Evolutionary conservation across 64 coral and sea anemone genomes (phyloP).

Genomic region (Platygyra sinensis): DNA sequence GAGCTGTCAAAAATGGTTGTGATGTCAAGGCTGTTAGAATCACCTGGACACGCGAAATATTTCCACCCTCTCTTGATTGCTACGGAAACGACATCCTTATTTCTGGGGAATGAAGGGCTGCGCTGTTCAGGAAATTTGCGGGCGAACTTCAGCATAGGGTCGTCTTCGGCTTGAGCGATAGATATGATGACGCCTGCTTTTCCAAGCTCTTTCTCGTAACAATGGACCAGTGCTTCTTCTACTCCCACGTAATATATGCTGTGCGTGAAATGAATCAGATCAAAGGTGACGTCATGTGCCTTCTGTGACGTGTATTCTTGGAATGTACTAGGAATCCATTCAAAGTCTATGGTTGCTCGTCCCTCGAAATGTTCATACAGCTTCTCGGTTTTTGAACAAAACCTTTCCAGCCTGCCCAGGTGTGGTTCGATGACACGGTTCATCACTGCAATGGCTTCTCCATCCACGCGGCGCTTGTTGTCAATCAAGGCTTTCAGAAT

Average conservation of each 20-base stretch:
- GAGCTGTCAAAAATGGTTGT: slow-evolving; percentile 36
- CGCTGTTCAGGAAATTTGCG: neutral
- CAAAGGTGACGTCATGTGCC: neutral
- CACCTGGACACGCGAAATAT: slow-evolving; percentile 2
- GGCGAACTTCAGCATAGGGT: neutral
- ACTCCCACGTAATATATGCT: slow-evolving; percentile 45
- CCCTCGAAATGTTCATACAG: neutral
- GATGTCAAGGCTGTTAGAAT: slow-evolving; percentile 20
- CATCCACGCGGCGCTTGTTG: neutral
- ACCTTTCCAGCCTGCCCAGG: neutral
- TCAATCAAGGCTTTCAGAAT: neutral
- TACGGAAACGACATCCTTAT: neutral
- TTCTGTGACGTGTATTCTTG: slow-evolving; percentile 6
- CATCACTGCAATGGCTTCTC: neutral
- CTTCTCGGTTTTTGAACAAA: neutral
- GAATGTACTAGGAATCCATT: neutral
- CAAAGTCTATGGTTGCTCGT: neutral
- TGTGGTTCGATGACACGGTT: slow-evolving; percentile 17
- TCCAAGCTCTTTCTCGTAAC: slow-evolving; percentile 33
- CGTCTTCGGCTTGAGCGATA: neutral
- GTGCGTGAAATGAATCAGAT: slow-evolving; percentile 53
- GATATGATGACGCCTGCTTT: neutral
- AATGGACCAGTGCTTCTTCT: slow-evolving; percentile 24
- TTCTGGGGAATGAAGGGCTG: neutral
- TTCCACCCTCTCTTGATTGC: slow-evolving; percentile 49